These are phyloP conservation scores for Harpegnathos saltator DNA, from an alignment of 1,140 invertebrate genomes.

Conservation along the genomic window DNA sequence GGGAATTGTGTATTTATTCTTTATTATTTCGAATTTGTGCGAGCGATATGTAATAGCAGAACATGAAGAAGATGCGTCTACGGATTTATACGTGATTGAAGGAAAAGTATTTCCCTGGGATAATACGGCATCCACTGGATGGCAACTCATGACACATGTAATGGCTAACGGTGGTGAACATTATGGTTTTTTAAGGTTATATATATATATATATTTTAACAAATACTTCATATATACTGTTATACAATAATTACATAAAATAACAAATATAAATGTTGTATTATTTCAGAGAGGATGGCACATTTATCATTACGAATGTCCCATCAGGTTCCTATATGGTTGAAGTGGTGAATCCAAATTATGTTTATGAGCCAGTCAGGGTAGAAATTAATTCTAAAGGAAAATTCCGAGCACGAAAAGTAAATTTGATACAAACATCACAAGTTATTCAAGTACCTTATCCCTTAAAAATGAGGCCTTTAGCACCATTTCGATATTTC, in stretches of 20 bases:
- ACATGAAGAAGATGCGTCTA: constrained; percentile 87
- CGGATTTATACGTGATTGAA: constrained; percentile 90
- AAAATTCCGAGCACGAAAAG: constrained; percentile 97
- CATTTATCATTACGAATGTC: constrained; percentile 95
- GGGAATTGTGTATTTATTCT: constrained; percentile 39
- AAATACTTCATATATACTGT: neutral
- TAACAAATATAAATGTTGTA: constrained; percentile 43
- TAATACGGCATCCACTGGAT: constrained; percentile 87
- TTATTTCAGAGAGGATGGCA: constrained; percentile 93
- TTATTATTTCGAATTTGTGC: constrained; percentile 68
- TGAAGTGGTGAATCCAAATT: constrained; percentile 96
- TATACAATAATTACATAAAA: neutral
- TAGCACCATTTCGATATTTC: constrained; percentile 95
- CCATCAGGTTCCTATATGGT: constrained; percentile 98
- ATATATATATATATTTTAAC: constrained; percentile 65
- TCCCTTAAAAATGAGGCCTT: constrained; percentile 94
- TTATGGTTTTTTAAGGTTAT: constrained; percentile 92
- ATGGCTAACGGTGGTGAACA: constrained; percentile 95
- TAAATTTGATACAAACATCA: constrained; percentile 97
- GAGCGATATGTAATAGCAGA: constrained; percentile 73
- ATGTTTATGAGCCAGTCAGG: constrained; percentile 95
- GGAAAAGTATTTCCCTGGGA: constrained; percentile 93
- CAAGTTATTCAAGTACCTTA: constrained; percentile 95
- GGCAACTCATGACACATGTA: constrained; percentile 92
- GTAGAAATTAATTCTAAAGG: constrained; percentile 98